These are phyloP conservation scores for Peromyscus attwateri DNA, from an alignment of 2,797 vertebrate species.

Conservation along the genomic window DNA sequence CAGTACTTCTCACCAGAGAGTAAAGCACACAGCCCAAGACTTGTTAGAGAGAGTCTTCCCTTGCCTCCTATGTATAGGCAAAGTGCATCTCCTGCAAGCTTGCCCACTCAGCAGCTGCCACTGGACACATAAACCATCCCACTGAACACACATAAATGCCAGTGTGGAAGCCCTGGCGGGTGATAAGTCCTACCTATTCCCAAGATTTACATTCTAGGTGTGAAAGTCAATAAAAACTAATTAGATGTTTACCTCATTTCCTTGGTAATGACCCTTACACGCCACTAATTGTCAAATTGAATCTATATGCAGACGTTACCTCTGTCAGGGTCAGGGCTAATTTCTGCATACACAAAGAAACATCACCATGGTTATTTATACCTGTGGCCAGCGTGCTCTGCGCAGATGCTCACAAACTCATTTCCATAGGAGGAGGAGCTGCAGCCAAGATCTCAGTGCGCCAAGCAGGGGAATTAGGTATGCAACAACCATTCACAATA, in stretches of 20 bases:
- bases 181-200: neutral
- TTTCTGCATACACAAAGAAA: constrained; percentile 28
- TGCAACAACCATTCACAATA: constrained; percentile 47
- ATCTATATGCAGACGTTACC: neutral
- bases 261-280: constrained; percentile 64
- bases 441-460: neutral
- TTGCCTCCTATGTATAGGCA: fast-evolving
- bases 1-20: fast-evolving
- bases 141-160: neutral
- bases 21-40: fast-evolving
- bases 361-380: neutral
- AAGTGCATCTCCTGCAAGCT: fast-evolving
- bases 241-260: constrained; percentile 73
- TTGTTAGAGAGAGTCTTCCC: fast-evolving
- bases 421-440: constrained; percentile 45
- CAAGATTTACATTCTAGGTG: constrained; percentile 52
- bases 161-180: neutral
- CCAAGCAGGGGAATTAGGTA: neutral
- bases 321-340: constrained; percentile 44
- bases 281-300: constrained; percentile 48
- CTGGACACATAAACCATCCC: neutral
- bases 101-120: neutral
- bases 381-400: neutral
- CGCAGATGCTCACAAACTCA: neutral
- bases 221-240: constrained; percentile 75